Evolutionary conservation across 2,113 vertebrate species (phyloP).

Genomic region (Thomomys bottae): DNA sequence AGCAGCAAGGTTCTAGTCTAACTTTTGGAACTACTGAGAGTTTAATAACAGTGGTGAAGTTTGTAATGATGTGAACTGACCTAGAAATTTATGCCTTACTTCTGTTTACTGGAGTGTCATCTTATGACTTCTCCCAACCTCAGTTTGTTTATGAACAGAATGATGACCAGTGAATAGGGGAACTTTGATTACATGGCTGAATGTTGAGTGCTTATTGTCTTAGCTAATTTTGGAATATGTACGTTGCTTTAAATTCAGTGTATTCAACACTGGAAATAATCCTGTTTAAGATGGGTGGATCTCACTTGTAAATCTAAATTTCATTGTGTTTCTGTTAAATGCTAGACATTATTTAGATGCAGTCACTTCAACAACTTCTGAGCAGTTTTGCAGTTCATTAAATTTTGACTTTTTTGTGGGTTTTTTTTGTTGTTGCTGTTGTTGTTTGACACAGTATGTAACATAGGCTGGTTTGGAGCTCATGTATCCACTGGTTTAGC

Average conservation of each 20-base stretch:
- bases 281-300: no score
- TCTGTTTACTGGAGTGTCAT: neutral
- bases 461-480: neutral
- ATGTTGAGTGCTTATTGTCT: neutral
- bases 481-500: no score
- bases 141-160: neutral
- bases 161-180: neutral
- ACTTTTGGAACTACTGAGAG: neutral
- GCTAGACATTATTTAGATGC: neutral
- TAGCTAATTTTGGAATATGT: neutral
- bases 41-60: neutral
- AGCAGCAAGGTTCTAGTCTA: neutral
- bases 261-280: neutral
- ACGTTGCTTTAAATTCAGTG: neutral
- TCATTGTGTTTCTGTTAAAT: conserved; percentile 16
- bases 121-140: neutral
- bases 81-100: neutral
- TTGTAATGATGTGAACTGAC: neutral
- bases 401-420: no score
- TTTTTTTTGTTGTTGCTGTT: no score
- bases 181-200: neutral
- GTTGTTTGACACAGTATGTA: no score
- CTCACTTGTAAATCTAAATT: neutral
- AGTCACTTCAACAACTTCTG: neutral
- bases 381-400: conserved; percentile 33